A percentile compares a stretch with the other conserved stretches of the same genome.
Evolutionary conservation across 2,888 invertebrate species (phyloP).

Genomic region (Rapana venosa): DNA sequence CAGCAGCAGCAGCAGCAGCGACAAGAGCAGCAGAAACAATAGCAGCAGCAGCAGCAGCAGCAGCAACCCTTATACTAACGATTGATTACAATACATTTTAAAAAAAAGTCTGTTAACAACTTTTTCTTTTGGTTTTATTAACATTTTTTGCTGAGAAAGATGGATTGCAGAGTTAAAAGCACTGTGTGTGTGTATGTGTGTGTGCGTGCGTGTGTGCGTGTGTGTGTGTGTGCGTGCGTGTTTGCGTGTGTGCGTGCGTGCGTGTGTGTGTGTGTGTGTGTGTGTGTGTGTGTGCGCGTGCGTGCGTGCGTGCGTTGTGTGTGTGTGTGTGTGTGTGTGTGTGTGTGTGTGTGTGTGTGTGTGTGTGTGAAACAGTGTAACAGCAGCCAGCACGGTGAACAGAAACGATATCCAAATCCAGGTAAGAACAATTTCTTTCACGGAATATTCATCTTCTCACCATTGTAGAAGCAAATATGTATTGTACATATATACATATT

Average conservation of each 20-base stretch:
- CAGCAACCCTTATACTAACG: too few relatives aligned
- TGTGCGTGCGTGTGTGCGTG: constrained; percentile 1
- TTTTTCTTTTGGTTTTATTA: too few relatives aligned
- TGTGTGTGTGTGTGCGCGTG: background rate
- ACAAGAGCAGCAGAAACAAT: too few relatives aligned
- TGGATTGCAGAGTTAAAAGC: background rate
- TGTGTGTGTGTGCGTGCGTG: background rate
- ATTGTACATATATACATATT: background rate
- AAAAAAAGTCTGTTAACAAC: too few relatives aligned
- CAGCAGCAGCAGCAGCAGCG: too few relatives aligned
- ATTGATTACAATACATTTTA: too few relatives aligned
- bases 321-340: background rate
- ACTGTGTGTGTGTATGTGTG: constrained; percentile 26
- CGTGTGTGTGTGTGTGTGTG: background rate
- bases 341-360: constrained; percentile 18
- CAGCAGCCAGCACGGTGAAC: background rate
- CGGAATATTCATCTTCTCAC: background rate
- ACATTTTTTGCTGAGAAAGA: background rate
- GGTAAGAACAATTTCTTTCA: background rate
- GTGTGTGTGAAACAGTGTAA: constrained; percentile 4
- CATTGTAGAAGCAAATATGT: background rate
- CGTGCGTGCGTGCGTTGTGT: background rate
- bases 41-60: too few relatives aligned
- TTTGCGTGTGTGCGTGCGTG: background rate
- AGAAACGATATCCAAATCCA: background rate